Evolutionary conservation across 2,797 vertebrate genomes (phyloP).

Genomic region (Mustela erminea): DNA sequence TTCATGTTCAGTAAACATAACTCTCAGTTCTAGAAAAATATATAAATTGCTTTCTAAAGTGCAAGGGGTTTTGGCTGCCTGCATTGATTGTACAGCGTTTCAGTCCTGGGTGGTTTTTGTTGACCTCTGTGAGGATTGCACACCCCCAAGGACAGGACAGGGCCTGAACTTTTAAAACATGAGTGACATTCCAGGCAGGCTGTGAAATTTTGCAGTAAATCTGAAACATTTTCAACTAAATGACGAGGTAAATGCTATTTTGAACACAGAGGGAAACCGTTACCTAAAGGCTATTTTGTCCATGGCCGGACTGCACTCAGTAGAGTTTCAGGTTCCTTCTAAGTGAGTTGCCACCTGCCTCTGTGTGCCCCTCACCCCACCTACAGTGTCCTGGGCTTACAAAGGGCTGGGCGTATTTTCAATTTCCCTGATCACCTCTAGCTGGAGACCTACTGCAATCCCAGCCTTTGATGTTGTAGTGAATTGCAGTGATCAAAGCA

Average conservation of each 20-base stretch:
- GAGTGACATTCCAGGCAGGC: not conserved
- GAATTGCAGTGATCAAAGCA: not conserved
- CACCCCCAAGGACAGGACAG: not conserved
- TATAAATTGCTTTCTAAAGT: conserved; percentile 53
- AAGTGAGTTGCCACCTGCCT: not conserved
- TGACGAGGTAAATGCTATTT: not conserved
- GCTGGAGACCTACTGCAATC: not conserved
- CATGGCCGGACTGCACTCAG: not conserved
- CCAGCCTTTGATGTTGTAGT: not conserved
- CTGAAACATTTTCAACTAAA: not conserved
- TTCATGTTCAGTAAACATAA: conserved; percentile 49
- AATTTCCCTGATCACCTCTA: not conserved
- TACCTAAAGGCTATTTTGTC: not conserved
- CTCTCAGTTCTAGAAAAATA: conserved; percentile 30
- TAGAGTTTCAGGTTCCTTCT: not conserved
- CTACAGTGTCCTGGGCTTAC: not conserved
- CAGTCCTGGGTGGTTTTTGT: not conserved
- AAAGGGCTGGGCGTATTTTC: not conserved
- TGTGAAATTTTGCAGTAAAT: conserved; percentile 7
- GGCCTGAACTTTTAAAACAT: not conserved
- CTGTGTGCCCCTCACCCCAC: not conserved
- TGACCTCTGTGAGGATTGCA: not conserved
- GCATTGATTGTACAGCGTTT: not conserved
- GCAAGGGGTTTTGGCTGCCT: conserved; percentile 2
- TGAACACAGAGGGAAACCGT: not conserved